A percentile compares a stretch with the other conserved stretches of the same genome.
Conservation (phyloP, 2,888 invertebrate species). For the Synanthedon formicaeformis region DNA sequence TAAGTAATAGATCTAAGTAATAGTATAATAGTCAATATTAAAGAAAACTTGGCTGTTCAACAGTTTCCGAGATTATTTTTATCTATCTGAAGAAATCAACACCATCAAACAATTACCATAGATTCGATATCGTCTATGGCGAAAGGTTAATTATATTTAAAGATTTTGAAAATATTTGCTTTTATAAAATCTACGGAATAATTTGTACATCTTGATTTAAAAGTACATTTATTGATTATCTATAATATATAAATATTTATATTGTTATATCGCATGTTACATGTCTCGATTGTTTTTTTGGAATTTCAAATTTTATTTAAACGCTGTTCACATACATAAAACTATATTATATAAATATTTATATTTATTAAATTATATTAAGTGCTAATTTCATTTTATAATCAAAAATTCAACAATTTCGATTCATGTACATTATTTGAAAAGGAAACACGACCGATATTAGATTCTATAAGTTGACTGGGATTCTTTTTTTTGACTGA, state of each 20-base stretch:
- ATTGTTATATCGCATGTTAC: slow-evolving; percentile 7
- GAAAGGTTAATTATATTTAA: background rate
- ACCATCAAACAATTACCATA: background rate
- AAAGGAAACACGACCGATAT: no score
- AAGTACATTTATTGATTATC: slow-evolving; percentile 33
- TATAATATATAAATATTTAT: slow-evolving; percentile 26
- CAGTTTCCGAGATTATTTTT: slow-evolving; percentile 30
- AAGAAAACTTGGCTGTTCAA: slow-evolving; percentile 53
- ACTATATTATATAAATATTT: no score
- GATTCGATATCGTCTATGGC: background rate
- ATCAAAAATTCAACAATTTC: no score
- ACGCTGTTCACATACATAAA: no score
- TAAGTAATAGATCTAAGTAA: slow-evolving; percentile 39
- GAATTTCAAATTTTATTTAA: background rate
- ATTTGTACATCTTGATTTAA: slow-evolving; percentile 41
- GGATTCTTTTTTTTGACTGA: no score
- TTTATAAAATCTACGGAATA: slow-evolving; percentile 5
- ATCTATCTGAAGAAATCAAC: background rate
- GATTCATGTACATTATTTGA: no score
- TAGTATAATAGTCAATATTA: slow-evolving; percentile 63
- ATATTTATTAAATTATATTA: no score
- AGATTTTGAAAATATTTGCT: background rate
- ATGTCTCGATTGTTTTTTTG: slow-evolving; percentile 3
- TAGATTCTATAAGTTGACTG: no score
- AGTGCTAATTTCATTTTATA: no score